Evolutionary conservation across 2,888 invertebrate genomes (phyloP).

Genomic region (Aleiodes testaceus): DNA sequence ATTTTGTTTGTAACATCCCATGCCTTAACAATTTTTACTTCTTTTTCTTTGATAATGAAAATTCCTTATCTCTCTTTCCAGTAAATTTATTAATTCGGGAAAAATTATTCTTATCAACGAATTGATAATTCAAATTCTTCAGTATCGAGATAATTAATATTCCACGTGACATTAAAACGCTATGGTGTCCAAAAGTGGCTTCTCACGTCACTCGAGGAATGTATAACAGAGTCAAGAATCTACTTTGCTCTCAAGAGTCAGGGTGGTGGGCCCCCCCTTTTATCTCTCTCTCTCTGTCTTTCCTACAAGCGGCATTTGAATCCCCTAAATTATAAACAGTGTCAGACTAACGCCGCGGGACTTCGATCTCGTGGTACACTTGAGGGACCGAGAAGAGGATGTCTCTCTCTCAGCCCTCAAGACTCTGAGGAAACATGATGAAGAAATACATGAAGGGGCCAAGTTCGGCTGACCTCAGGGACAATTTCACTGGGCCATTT

Average conservation of each 20-base stretch:
- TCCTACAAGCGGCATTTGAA: conserved; percentile 25
- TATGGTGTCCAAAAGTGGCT: conserved; percentile 38
- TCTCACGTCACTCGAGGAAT: conserved; percentile 50
- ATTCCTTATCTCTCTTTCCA: too few species aligned
- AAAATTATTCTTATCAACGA: too few species aligned
- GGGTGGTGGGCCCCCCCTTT: conserved; percentile 24
- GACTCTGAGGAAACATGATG: conserved; percentile 13
- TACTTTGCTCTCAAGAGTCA: conserved; percentile 44
- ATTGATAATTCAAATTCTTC: neutral
- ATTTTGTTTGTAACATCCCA: conserved; percentile 56
- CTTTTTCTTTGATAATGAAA: neutral
- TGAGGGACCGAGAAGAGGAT: conserved; percentile 8
- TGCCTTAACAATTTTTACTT: conserved; percentile 12
- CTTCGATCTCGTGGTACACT: conserved; percentile 55
- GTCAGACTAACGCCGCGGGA: conserved; percentile 57
- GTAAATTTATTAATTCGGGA: neutral
- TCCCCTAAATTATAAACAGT: conserved; percentile 69
- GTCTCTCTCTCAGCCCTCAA: conserved; percentile 15
- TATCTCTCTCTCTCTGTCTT: neutral
- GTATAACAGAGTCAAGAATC: conserved; percentile 31
- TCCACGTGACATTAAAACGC: neutral
- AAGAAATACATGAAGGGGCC: neutral
- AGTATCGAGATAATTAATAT: neutral
- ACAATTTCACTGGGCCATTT: conserved; percentile 22
- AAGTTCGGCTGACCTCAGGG: conserved; percentile 13